A percentile compares a stretch with the other conserved stretches of the same genome.
These are phyloP conservation scores for Apostichopus californicus DNA, from an alignment of 35 echinoderm and acorn worm genomes.

Conservation along the genomic window DNA sequence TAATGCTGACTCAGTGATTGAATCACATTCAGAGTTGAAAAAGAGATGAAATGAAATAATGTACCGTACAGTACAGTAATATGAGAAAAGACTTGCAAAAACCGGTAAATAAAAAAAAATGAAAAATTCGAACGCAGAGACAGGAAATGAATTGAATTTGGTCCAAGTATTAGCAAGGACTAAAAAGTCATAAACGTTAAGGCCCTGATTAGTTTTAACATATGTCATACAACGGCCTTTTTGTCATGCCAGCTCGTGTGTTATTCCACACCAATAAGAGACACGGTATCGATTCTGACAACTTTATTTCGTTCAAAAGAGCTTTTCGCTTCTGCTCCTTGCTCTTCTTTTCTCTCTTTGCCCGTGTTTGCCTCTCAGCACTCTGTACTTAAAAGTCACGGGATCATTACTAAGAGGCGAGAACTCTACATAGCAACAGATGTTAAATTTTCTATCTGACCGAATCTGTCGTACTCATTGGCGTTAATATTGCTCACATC, in stretches of 20 bases:
- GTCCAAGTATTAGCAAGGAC: no score
- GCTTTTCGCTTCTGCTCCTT: not conserved
- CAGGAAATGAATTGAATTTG: no score
- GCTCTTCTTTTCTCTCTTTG: not conserved
- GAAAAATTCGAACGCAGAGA: no score
- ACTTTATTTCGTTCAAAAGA: not conserved
- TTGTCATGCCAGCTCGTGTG: not conserved
- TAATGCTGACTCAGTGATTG: no score
- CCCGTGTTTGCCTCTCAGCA: not conserved
- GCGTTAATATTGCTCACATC: constrained; percentile 37
- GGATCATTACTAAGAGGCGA: constrained; percentile 4
- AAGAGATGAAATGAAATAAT: no score
- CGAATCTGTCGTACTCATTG: constrained; percentile 46
- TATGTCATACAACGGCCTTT: not conserved
- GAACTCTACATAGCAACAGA: constrained; percentile 31
- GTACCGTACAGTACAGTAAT: no score
- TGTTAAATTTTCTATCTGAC: constrained; percentile 42
- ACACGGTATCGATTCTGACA: not conserved
- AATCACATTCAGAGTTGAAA: no score
- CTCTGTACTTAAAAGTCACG: not conserved
- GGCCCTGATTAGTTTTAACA: not conserved
- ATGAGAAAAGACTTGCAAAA: no score
- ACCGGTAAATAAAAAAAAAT: no score
- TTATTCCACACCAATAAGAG: not conserved
- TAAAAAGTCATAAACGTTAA: not conserved